Evolutionary conservation across 2,797 vertebrate genomes (phyloP), one percentile per base, ranked within the genome.

Genomic region (Pangasius macronema): DNA sequence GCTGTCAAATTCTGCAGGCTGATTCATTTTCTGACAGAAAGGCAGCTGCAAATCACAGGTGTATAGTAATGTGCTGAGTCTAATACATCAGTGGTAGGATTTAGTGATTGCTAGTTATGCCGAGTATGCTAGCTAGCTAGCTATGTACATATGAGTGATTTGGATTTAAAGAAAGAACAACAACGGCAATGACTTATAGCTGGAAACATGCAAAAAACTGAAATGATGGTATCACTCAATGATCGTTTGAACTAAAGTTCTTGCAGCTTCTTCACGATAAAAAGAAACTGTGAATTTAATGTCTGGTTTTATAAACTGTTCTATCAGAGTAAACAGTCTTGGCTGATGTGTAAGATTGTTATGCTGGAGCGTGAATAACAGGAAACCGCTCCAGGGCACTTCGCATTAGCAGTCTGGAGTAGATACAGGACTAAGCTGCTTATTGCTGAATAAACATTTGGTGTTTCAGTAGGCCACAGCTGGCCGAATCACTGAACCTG

Each of bases 371-470:
- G 79, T 73, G 72, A 86, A 84, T 68, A 51, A 53, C 24, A 84
- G 83, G 79, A 61, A 85, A 73, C 10, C 24, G 83, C 83, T 85
- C 24, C 49, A 42, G 87, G 87, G 75, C 55, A 20, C 24, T 24
- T 27, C n/a, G 75, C 63, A 84, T 84, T 89, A 87, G 76, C 70
- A 88, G 77, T 85, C 73, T 80, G 51, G 20, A 67, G 86, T 87
- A 88, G 83, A 75, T 85, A 89, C 87, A 83, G 87, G 67, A 81
- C 67, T 61, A 87, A 87, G 77, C 84, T 76, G 83, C 73, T 85
- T 88, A 88, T 85, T 87, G 88, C 87, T 85, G 89, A 90, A 88
- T 90, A 87, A 89, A 89, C 87, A 89, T 86, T 72, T 8, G 3
- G 83, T 55, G 82, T 87, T 88, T 86, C 87, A 84, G 88, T 67